Evolutionary conservation across 2,888 invertebrate species (phyloP), one percentile per base, ranked within the genome.

Genomic region (Pterobdella sp.): DNA sequence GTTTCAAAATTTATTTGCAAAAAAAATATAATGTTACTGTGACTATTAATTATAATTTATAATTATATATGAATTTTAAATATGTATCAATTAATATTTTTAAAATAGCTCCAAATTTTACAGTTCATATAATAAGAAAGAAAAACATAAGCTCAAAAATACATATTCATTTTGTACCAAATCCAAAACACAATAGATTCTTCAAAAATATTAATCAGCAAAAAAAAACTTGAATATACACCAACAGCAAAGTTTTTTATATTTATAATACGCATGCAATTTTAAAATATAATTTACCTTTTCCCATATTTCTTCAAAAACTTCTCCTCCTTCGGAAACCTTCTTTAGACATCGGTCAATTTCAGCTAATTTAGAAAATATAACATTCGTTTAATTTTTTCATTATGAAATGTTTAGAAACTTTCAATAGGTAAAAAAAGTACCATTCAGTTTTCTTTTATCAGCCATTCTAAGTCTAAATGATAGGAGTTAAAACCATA

Each of bases 271-370:
- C 14, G 52, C 14, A 2, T 66, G n/a, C n/a, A 66, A 66, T 34
- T 7, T n/a, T 31, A 63, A 22, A 31, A 29, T 14, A 3, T 3
- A 4, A 36, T 42, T 74, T 76, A 85, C 85, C 87, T 97, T 97
- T 86, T 94, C 92, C 96, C 96, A 97, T 86, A 95, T 97, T 87
- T 97, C 96, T 86, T 97, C 95, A 86, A 97, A 97, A 79, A 94
- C 94, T 86, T 97, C 96, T 80, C 97, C 95, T 80, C 97, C 97
- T 87, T 97, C 97, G 77, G 92, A 91, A 81, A 97, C 96, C 88
- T 96, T 97, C 88, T 97, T 97, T 87, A 96, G 90, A 89, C 95
- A 96, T 88, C 95, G 90, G 88, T 97, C 97, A 88, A 97, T 96
- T 90, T 97, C 96, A 87, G 81, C 83, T 83, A 77, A 34, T 79